phyloP scores from a whole-genome alignment of 2,113 vertebrate species.

The Hydrochoerus hydrochaeris region DNA sequence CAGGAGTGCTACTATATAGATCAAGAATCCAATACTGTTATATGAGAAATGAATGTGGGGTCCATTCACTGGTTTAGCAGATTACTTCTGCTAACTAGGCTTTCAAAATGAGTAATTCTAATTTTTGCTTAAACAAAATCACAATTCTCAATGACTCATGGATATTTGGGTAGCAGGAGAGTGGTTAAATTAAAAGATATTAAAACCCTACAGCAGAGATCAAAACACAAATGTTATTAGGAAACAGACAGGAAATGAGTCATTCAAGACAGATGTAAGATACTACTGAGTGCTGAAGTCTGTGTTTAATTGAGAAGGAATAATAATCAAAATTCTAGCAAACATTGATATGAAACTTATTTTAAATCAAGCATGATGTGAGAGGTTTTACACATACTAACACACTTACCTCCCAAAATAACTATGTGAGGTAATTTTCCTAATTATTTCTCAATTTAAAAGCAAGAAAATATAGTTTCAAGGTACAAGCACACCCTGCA shows the following conservation, averaged over 20 bases:
- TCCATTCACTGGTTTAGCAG: not conserved
- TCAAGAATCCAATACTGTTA: not conserved
- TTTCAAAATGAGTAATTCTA: conserved; percentile 33
- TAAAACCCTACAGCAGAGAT: conserved; percentile 44
- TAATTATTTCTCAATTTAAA: not conserved
- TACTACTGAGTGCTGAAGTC: not conserved
- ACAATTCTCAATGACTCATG: conserved; percentile 42
- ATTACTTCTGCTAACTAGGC: conserved; percentile 17
- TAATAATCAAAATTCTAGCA: conserved; percentile 14
- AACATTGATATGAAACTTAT: not conserved
- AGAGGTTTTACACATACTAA: not conserved
- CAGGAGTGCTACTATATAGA: not conserved
- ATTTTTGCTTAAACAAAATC: conserved; percentile 57
- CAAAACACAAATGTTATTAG: conserved; percentile 54
- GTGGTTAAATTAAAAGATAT: conserved; percentile 45
- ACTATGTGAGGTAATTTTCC: not conserved
- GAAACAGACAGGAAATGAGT: conserved; percentile 54
- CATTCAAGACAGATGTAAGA: conserved; percentile 45
- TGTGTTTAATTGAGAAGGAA: conserved; percentile 43
- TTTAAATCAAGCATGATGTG: not conserved
- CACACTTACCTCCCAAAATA: not conserved
- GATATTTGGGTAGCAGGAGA: conserved; percentile 43
- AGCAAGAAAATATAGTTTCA: not conserved
- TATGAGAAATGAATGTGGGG: not conserved
- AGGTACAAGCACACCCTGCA: not conserved